phyloP scores from a whole-genome alignment of 2,888 invertebrate genomes.

The Torymus texanus region DNA sequence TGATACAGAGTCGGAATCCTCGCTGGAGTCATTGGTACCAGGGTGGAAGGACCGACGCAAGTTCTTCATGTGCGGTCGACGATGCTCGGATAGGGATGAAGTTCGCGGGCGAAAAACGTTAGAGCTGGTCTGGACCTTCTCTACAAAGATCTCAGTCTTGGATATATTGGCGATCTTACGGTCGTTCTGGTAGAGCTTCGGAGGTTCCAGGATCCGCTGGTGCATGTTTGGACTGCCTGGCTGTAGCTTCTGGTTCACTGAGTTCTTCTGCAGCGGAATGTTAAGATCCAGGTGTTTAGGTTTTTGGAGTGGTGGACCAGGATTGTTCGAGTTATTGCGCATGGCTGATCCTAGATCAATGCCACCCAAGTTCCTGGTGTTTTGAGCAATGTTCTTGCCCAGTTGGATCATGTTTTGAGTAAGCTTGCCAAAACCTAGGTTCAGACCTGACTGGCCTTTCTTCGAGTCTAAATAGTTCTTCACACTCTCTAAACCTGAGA shows the following conservation, averaged over 20 bases:
- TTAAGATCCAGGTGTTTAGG: slow-evolving; percentile 67
- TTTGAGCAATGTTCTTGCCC: slow-evolving; percentile 69
- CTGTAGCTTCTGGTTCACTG: slow-evolving; percentile 51
- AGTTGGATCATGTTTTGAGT: slow-evolving; percentile 72
- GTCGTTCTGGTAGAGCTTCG: slow-evolving; percentile 70
- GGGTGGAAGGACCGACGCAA: slow-evolving; percentile 70
- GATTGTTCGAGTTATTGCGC: slow-evolving; percentile 11
- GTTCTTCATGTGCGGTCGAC: slow-evolving; percentile 66
- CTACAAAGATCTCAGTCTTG: slow-evolving; percentile 62
- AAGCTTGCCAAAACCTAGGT: slow-evolving; percentile 69
- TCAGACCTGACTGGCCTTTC: slow-evolving; percentile 67
- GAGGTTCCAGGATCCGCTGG: slow-evolving; percentile 70
- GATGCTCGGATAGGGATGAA: slow-evolving; percentile 71
- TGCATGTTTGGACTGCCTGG: slow-evolving; percentile 63
- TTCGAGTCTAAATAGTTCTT: slow-evolving; percentile 72
- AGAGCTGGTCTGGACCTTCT: slow-evolving; percentile 60
- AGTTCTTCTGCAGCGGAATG: slow-evolving; percentile 62
- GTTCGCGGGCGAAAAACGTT: slow-evolving; percentile 69
- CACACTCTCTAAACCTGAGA: slow-evolving; percentile 70
- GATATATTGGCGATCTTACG: slow-evolving; percentile 58
- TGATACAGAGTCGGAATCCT: slow-evolving; percentile 75
- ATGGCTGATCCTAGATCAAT: background rate
- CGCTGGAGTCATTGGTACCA: slow-evolving; percentile 70
- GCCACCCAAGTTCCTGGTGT: slow-evolving; percentile 59
- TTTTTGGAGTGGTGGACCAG: slow-evolving; percentile 62